These are phyloP conservation scores for Gallinago undulata DNA, from an alignment of 2,113 vertebrate species.

Conservation along the genomic window DNA sequence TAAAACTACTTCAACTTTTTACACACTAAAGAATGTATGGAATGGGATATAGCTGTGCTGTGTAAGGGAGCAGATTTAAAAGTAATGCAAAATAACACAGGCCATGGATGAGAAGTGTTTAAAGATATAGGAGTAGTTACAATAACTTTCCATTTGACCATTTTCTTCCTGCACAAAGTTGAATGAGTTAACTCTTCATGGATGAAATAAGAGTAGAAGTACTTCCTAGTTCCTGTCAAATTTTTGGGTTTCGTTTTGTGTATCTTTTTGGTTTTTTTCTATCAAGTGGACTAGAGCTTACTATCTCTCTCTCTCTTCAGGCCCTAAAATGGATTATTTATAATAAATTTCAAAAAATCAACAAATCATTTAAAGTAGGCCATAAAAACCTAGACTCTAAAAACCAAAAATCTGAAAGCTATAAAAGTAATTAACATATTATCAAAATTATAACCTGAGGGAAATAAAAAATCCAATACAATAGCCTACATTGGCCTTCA, in stretches of 20 bases:
- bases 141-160: neutral
- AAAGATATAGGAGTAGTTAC: neutral
- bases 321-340: neutral
- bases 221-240: neutral
- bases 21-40: neutral
- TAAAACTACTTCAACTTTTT: neutral
- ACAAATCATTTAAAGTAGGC: neutral
- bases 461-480: neutral
- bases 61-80: neutral
- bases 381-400: neutral
- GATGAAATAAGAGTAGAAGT: neutral
- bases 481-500: neutral
- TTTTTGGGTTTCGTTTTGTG: neutral
- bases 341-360: neutral
- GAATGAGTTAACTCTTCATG: neutral
- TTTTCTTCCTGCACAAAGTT: neutral
- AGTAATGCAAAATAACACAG: neutral
- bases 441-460: neutral
- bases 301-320: neutral
- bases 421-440: neutral
- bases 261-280: neutral
- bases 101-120: neutral
- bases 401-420: neutral
- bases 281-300: neutral
- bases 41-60: neutral